Base-by-base conservation (phyloP, 2,797 vertebrate genomes). In the Lemur catta region DNA sequence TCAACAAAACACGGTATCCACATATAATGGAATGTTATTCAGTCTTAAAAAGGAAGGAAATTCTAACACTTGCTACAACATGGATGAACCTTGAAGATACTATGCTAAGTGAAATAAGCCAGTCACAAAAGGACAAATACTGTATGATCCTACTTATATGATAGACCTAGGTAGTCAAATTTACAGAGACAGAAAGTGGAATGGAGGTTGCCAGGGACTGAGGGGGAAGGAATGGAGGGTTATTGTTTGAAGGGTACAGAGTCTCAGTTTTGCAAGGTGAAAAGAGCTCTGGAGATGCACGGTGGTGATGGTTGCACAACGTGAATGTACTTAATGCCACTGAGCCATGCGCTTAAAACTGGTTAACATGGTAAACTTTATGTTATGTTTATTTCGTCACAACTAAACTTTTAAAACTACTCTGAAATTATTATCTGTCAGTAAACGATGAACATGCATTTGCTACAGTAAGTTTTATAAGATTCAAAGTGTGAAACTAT, bases 251-350 rank as follows among this genome's bases (percentile, higher is more conserved):
- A 12, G 20, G 78, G 33, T 20, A 24, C 30, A 57, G 81, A 33
- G 22, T 63, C 75, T 82, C 18, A 35, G 20, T 74, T 71, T 57
- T 69, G 5, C 28, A 69, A 85, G 15, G 71, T 3, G 15, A 26
- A 71, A 63, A 71, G 71, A 22, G 28, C 74, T 57, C 46, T 38
- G n/a, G 78, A 86, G 33, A 50, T 7, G 8, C 6, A 7, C 2
- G 9, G 24, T 6, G 6, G 48, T 14, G 7, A 26, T 2, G 0
- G 12, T 2, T 35, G 43, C 30, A 24, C 4, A 28, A 46, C 4
- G 2, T 33, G 28, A 85, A 59, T 20, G 2, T 46, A n/a, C n/a
- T 78, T 30, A 55, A n/a, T 18, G 48, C 11, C 55, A n/a, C 78
- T 67, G 15, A 88, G 38, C 38, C 3, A 4, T 2, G 52, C 50